Evolutionary conservation across 2,888 invertebrate genomes (phyloP).

Genomic region (Herminia tarsipennalis): DNA sequence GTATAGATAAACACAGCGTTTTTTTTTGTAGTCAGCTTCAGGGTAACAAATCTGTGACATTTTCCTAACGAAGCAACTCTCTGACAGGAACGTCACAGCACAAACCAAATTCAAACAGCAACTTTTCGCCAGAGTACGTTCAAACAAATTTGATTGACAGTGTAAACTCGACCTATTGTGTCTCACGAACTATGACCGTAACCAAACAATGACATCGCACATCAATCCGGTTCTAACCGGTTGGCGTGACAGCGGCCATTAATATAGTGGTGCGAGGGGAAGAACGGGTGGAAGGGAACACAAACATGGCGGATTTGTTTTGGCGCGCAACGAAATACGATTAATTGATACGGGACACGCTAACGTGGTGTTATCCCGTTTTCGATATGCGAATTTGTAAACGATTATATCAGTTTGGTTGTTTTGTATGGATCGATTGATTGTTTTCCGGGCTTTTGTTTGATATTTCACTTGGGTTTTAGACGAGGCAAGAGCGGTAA

Average conservation of each 20-base stretch:
- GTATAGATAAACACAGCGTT: too few relatives aligned
- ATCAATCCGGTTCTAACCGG: constrained; percentile 58
- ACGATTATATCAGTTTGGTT: constrained; percentile 15
- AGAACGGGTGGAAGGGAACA: constrained; percentile 19
- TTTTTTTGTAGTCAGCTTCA: too few relatives aligned
- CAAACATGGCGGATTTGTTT: constrained; percentile 76
- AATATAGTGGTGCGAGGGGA: constrained; percentile 45
- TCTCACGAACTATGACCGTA: constrained; percentile 36
- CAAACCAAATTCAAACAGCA: constrained; percentile 1
- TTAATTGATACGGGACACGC: constrained; percentile 75
- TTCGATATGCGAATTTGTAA: constrained; percentile 49
- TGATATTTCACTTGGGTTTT: too few relatives aligned
- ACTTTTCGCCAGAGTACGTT: constrained; percentile 12
- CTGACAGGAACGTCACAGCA: too few relatives aligned
- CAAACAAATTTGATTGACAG: constrained; percentile 43
- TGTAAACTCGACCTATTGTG: constrained; percentile 30
- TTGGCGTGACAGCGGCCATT: constrained; percentile 66
- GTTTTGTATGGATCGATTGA: not conserved
- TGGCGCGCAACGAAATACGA: constrained; percentile 74
- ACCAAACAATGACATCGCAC: constrained; percentile 48
- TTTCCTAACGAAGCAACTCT: too few relatives aligned
- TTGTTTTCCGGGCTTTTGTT: too few relatives aligned
- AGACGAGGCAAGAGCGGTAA: not conserved
- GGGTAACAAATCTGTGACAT: too few relatives aligned
- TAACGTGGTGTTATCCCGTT: constrained; percentile 46